Conservation (phyloP, 1,140 invertebrate genomes). For the Belonocnema kinseyi region DNA sequence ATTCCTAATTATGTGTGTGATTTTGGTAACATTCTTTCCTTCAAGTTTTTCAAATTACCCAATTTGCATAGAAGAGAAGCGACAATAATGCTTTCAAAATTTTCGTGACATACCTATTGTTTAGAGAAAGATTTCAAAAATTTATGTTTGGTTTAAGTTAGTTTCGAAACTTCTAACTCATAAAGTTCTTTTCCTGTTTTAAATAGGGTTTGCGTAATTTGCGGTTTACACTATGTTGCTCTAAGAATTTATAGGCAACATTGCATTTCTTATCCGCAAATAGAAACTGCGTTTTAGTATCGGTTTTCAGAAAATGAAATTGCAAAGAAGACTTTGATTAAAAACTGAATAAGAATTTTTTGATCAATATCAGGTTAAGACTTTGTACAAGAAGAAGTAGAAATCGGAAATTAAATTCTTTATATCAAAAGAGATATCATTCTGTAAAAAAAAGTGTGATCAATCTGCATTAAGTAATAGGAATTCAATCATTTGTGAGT, state of each 20-base stretch:
- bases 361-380: too few species aligned
- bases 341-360: too few species aligned
- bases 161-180: background rate
- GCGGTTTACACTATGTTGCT: constrained; percentile 3
- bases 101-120: too few species aligned
- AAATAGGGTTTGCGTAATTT: background rate
- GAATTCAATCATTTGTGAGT: background rate
- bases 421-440: background rate
- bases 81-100: too few species aligned
- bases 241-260: background rate
- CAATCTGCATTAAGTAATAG: background rate
- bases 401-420: background rate
- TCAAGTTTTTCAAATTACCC: too few species aligned
- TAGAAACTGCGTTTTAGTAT: background rate
- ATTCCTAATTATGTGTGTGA: too few species aligned
- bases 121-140: too few species aligned
- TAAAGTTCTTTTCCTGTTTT: constrained; percentile 15
- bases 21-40: too few species aligned
- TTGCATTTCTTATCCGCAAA: background rate
- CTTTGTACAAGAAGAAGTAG: background rate
- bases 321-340: too few species aligned
- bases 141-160: background rate
- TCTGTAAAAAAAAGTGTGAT: background rate
- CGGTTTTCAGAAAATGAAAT: too few species aligned
- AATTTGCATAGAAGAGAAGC: too few species aligned